These are phyloP conservation scores for Misgurnus mizolepis DNA, from an alignment of 2,113 vertebrate species.

Conservation along the genomic window DNA sequence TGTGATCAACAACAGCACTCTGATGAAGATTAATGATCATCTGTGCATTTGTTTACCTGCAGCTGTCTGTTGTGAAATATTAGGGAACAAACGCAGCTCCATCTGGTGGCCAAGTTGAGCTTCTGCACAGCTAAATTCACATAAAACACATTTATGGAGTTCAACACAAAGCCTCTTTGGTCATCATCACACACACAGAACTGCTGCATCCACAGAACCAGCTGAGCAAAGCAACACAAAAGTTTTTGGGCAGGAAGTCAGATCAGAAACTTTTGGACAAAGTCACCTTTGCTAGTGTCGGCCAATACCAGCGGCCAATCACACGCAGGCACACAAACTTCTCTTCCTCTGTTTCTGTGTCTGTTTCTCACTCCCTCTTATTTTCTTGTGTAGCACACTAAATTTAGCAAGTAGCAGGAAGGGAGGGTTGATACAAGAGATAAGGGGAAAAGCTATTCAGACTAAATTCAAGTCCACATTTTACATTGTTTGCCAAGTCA, in stretches of 20 bases:
- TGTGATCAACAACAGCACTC: constrained; percentile 18
- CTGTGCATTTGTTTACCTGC: neutral
- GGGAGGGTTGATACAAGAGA: too few species aligned
- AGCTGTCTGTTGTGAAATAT: neutral
- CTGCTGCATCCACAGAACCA: neutral
- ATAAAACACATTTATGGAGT: neutral
- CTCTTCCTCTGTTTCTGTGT: neutral
- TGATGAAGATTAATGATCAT: neutral
- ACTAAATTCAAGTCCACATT: too few species aligned
- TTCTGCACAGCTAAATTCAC: constrained; percentile 34
- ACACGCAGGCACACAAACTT: constrained; percentile 11
- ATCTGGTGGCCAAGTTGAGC: constrained; percentile 58
- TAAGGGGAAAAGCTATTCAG: too few species aligned
- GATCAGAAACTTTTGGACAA: constrained; percentile 33
- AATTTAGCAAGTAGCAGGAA: constrained; percentile 49
- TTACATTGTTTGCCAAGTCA: too few species aligned
- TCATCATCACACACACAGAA: neutral
- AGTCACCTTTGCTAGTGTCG: constrained; percentile 61
- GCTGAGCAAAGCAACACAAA: constrained; percentile 51
- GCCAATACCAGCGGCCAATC: constrained; percentile 63
- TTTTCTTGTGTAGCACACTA: constrained; percentile 30
- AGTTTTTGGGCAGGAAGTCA: constrained; percentile 53
- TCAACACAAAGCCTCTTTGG: neutral
- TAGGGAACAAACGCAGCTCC: constrained; percentile 61
- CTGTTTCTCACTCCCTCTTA: constrained; percentile 7